Evolutionary conservation across 2,888 invertebrate genomes (phyloP), one percentile per base, ranked within the genome.

Genomic region (Mythimna loreyi): DNA sequence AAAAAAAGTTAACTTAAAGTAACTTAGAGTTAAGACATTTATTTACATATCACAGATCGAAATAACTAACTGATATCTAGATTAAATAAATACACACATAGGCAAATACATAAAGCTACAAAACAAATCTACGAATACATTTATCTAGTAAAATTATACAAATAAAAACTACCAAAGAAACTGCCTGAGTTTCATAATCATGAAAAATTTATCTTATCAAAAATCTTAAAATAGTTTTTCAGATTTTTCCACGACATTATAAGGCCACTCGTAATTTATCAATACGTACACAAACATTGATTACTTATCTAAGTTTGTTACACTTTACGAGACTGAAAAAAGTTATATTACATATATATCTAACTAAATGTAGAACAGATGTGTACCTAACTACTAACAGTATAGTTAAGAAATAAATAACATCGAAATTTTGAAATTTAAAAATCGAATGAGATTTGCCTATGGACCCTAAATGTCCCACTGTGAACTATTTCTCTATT

Each of bases 1-100:
- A 61, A 70, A 72, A 36, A 72, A 78, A 76, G 70, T 67, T 33
- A 70, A 67, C 62, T 78, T 45, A 68, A 52, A 69, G 63, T 72
- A 76, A 63, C 52, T 72, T 75, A 74, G 6, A 33, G 25, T 33
- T 30, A 71, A 58, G 43, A 81, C 62, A 72, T 55, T 61, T 78
- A 81, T 72, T 78, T 78, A 80, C 61, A 81, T 82, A 83, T 83
- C 83, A 83, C 83, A 83, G 83, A 82, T 83, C 73, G 67, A 78
- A 69, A 74, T 73, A 76, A 66, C 80, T 83, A 82, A 66, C 60
- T 36, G 43, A 74, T 49, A 68, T 25, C 50, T 71, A 66, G 23
- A 23, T 57, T 30, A 66, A 66, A 66, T 78, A 76, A 71, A 82
- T 71, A 76, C 65, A 66, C 43, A 67, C n/a, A 33, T 28, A 19